A percentile compares a stretch with the other conserved stretches of the same genome.
Evolutionary conservation across 2,888 invertebrate species (phyloP).

Genomic region (Drosophila testacea): DNA sequence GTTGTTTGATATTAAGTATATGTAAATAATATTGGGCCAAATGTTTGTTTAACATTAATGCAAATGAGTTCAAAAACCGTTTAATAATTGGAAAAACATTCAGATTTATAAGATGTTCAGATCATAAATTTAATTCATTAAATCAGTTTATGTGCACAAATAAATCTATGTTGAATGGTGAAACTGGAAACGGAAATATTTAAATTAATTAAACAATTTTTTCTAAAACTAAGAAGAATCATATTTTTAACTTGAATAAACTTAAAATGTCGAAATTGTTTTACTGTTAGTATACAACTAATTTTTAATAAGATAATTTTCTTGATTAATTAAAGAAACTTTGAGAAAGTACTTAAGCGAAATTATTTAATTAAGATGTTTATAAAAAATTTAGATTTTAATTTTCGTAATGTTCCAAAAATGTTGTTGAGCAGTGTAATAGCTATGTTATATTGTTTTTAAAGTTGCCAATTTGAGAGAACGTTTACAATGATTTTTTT

Average conservation of each 20-base stretch:
- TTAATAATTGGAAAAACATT: background rate
- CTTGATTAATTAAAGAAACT: too few relatives aligned
- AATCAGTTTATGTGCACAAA: background rate
- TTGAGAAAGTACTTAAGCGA: too few relatives aligned
- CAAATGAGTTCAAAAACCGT: slow-evolving; percentile 12
- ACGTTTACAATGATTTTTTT: background rate
- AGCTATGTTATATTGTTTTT: too few relatives aligned
- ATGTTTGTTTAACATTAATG: slow-evolving; percentile 1
- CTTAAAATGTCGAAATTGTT: too few relatives aligned
- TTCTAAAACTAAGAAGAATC: too few relatives aligned
- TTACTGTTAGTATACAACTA: too few relatives aligned
- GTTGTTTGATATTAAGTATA: slow-evolving; percentile 20
- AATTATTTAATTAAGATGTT: too few relatives aligned
- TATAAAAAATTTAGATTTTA: too few relatives aligned
- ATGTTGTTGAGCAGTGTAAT: too few relatives aligned
- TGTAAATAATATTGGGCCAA: background rate
- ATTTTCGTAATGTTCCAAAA: too few relatives aligned
- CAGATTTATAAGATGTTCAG: background rate
- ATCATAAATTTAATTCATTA: background rate
- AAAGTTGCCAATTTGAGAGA: background rate
- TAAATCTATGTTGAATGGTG: background rate
- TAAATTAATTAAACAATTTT: background rate
- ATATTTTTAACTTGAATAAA: too few relatives aligned
- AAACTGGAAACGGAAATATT: background rate
- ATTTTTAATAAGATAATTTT: too few relatives aligned